Conservation (phyloP, 1,140 invertebrate species). For the Armadillidium nasatum region DNA sequence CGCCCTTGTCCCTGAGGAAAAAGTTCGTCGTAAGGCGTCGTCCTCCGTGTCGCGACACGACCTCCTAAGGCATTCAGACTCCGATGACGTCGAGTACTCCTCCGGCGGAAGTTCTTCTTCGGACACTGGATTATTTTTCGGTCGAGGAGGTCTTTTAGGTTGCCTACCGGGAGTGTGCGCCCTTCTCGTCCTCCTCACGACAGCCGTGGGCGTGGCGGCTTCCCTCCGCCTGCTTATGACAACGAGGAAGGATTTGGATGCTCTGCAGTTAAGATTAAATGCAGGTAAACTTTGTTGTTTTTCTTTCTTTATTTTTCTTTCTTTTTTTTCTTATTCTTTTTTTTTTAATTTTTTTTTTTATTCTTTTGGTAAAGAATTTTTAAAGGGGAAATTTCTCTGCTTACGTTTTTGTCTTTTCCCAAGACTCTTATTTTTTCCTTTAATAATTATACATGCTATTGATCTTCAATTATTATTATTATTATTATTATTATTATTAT, state of each 20-base stretch:
- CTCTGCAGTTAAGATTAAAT: conserved; percentile 33
- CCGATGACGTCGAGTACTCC: conserved; percentile 38
- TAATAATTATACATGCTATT: no score
- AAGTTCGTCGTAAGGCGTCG: conserved; percentile 40
- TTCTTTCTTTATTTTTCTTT: no score
- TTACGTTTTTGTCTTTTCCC: no score
- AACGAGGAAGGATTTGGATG: conserved; percentile 35
- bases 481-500: no score
- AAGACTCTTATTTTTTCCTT: no score
- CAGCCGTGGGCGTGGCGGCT: conserved; percentile 37
- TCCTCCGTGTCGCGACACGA: conserved; percentile 35
- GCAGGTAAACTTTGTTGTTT: conserved; percentile 27
- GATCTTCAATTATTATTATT: no score
- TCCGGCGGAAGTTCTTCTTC: not conserved
- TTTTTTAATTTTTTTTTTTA: no score
- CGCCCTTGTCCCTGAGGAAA: conserved; percentile 42
- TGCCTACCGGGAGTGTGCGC: conserved; percentile 39
- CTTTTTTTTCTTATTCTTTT: no score
- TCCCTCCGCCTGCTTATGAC: conserved; percentile 40
- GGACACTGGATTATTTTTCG: conserved; percentile 17
- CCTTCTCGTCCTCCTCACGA: conserved; percentile 36
- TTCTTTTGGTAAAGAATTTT: no score
- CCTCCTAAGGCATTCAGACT: conserved; percentile 37
- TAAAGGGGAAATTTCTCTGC: no score
- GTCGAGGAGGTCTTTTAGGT: conserved; percentile 27